Percentiles rank a stretch among this genome's conserved stretches.
These are phyloP conservation scores for Leuctra nigra DNA, from an alignment of 2,888 invertebrate genomes.

Conservation along the genomic window DNA sequence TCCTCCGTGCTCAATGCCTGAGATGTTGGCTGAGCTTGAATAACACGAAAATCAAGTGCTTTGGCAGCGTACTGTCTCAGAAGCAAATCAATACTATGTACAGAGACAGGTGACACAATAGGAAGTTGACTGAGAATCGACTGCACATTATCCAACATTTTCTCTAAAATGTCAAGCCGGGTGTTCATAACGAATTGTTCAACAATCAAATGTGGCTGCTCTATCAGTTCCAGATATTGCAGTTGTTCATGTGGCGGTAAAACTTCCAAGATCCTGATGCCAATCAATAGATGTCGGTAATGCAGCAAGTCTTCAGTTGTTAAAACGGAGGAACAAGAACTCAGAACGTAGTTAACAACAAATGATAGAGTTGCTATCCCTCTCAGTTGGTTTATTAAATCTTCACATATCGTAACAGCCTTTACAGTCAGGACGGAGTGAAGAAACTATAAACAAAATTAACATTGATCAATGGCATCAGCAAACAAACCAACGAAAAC, in stretches of 20 bases:
- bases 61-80: constrained; percentile 61
- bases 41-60: constrained; percentile 62
- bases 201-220: constrained; percentile 63
- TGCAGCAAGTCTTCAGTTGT: constrained; percentile 40
- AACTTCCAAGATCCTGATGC: constrained; percentile 59
- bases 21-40: constrained; percentile 29
- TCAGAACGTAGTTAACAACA: constrained; percentile 52
- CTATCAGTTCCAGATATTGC: constrained; percentile 54
- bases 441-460: constrained; percentile 47
- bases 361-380: constrained; percentile 58
- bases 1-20: constrained; percentile 44
- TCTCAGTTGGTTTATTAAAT: constrained; percentile 54
- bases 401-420: constrained; percentile 54
- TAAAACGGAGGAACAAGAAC: constrained; percentile 4
- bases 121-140: constrained; percentile 35
- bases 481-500: not conserved
- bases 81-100: constrained; percentile 42
- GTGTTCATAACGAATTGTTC: constrained; percentile 86
- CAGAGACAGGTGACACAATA: constrained; percentile 23
- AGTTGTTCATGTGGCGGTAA: constrained; percentile 49
- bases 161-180: constrained; percentile 59
- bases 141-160: constrained; percentile 50
- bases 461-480: constrained; percentile 40
- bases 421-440: constrained; percentile 51
- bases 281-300: constrained; percentile 57